Evolutionary conservation across 2,797 vertebrate genomes (phyloP), one percentile per base, ranked within the genome.

Genomic region (Schizopygopsis pylzovi): DNA sequence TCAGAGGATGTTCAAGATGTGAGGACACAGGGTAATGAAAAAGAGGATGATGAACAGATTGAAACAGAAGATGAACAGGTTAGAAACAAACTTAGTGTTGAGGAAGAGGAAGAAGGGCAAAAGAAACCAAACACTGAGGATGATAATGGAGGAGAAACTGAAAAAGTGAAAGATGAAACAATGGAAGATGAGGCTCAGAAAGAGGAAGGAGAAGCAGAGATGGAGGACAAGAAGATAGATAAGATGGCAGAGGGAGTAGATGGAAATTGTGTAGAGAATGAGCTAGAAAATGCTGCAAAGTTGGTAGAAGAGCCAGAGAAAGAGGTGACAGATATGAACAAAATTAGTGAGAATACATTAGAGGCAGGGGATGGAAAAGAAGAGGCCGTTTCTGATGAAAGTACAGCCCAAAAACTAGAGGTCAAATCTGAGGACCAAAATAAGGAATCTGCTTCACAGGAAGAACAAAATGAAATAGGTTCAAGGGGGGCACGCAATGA

Each of bases 271-370:
- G 47, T 76, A 61, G 84, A 54, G 22, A 75, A 71, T 10, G 8
- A 85, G 52, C 39, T 83, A 63, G 79, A 85, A 87, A 71, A 82
- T 16, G 56, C 5, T 41, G 78, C 39, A 54, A 61, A 49, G 11
- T 77, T 82, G 16, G 45, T 52, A 33, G 79, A 79, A 0, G 86
- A 90, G 68, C 22, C 52, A 82, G 89, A 82, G 83, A 71, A 25
- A 83, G 79, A 87, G 10, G 70, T 1, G 84, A 70, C 67, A 7
- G 3, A 61, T 39, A 73, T 39, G 73, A 87, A 89, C 25, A 0
- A 90, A 33, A 81, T 61, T 16, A 18, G 8, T 54, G 70, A 87
- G 18, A 49, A 72, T 16, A 16, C 16, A 18, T 80, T 61, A 81
- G 67, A 77, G 25, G 15, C 18, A 41, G 81, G 82, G 6, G 61